phyloP scores from a whole-genome alignment of 2,888 invertebrate species.

The Melolontha melolontha region DNA sequence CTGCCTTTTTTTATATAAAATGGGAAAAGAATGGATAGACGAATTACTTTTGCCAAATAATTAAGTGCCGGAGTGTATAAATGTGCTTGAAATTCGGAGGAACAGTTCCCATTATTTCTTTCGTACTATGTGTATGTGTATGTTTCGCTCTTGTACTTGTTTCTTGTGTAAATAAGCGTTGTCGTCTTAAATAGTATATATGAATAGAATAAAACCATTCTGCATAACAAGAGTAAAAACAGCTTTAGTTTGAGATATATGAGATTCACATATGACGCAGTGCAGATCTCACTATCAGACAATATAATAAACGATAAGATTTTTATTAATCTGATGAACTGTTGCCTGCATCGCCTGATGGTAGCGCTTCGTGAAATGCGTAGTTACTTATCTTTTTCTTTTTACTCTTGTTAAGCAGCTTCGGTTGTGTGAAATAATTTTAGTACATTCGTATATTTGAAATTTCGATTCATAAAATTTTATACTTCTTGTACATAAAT shows the following conservation, averaged over 20 bases:
- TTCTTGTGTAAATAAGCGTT: constrained; percentile 23
- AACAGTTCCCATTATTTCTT: neutral
- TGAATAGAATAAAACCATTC: constrained; percentile 3
- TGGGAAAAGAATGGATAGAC: neutral
- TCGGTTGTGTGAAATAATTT: neutral
- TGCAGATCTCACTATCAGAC: too few relatives aligned
- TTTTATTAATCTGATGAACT: too few relatives aligned
- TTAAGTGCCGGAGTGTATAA: neutral
- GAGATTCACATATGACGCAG: too few relatives aligned
- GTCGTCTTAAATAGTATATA: neutral
- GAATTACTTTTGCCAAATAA: constrained; percentile 9
- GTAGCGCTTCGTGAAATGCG: too few relatives aligned
- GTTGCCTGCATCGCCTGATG: too few relatives aligned
- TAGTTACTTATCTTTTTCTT: too few relatives aligned
- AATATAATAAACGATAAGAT: too few relatives aligned
- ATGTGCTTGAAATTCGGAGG: neutral
- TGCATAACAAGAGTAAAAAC: neutral
- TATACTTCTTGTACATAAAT: too few relatives aligned
- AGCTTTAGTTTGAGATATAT: too few relatives aligned
- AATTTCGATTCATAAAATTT: too few relatives aligned
- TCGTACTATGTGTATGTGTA: neutral
- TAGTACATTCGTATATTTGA: too few relatives aligned
- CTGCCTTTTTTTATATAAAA: constrained; percentile 16
- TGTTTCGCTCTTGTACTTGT: constrained; percentile 1
- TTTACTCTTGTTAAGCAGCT: too few relatives aligned